Base-by-base conservation (phyloP, 1,140 invertebrate genomes). In the Drosophila parabipectinata region DNA sequence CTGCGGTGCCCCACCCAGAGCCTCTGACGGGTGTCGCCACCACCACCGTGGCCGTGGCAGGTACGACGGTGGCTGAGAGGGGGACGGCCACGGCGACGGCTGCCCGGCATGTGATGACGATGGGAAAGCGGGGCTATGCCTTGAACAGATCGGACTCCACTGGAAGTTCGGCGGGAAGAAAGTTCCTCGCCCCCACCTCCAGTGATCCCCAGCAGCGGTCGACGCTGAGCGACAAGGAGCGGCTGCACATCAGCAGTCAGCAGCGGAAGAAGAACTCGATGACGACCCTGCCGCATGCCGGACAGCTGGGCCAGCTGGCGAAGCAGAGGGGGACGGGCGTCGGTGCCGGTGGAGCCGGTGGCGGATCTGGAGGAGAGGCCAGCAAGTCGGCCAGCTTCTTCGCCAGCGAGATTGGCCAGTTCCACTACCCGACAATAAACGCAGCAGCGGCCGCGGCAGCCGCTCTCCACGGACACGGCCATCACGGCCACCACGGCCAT, bases 181-280 rank as follows among this genome's bases (percentile, higher is more conserved):
- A 98, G 83, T 98, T 96, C 92, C 92, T 98, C 61, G 96, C 97
- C 12, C 97, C 97, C 21, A 97, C 97, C 0, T 92, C 98, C 44
- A 98, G 97, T 45, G 97, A 98, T 93, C 96, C 96, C 21, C 95
- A 96, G 52, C 94, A 95, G 21, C 93, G 96, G 39, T 79, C 81
- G 0, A 91, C 90, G 21, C 50, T 91, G 6, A 93, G 94, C 8
- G 96, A 96, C 53, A 97, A 97, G 90, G 91, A 92, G 62, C 77
- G 91, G 14, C 54, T 91, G n/a, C 84, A 91, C 47, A 91, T 91
- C 28, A 87, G 63, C 51, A 91, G 77, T 30, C 87, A 85, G 48
- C 90, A 91, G 50, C 60, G 91, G 3, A 92, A 92, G 39, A 92
- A 92, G 73, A 87, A 87, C 37, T 91, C 90, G 26, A 91, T 91